These are phyloP conservation scores for Drosophila aff. DNA, from an alignment of 1,140 invertebrate species.

Conservation along the genomic window DNA sequence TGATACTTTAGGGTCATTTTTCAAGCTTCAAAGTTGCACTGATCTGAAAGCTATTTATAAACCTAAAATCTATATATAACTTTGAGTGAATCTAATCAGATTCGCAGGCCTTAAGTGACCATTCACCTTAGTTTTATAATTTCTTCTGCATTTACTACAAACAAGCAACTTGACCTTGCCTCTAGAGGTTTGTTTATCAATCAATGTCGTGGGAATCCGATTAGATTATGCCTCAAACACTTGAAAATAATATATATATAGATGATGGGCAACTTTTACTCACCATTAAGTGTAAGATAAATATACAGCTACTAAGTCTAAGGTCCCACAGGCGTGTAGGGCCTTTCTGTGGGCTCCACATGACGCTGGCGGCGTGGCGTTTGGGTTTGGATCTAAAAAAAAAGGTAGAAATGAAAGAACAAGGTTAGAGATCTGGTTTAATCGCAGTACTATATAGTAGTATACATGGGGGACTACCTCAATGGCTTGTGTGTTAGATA, in stretches of 20 bases:
- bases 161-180: not conserved
- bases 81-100: not conserved
- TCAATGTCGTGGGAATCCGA: not conserved
- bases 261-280: slow-evolving; percentile 32
- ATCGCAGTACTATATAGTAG: not conserved
- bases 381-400: slow-evolving; percentile 58
- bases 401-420: not conserved
- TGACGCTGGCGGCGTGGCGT: slow-evolving; percentile 66
- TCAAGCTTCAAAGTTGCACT: not conserved
- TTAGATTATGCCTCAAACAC: not conserved
- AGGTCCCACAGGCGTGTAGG: slow-evolving; percentile 85
- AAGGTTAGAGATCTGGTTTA: not conserved
- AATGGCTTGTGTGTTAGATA: slow-evolving; percentile 6
- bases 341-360: slow-evolving; percentile 85
- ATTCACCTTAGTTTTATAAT: not conserved
- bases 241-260: not conserved
- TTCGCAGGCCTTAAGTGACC: too few relatives aligned
- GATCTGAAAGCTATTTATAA: not conserved
- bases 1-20: not conserved
- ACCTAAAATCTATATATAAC: not conserved
- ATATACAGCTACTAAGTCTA: slow-evolving; percentile 83
- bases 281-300: slow-evolving; percentile 85
- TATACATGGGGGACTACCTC: slow-evolving; percentile 25
- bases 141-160: not conserved
- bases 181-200: not conserved